Percentiles rank a stretch among this genome's conserved stretches.
phyloP scores from a whole-genome alignment of 2,888 invertebrate species.

The Synergus gifuensis region DNA sequence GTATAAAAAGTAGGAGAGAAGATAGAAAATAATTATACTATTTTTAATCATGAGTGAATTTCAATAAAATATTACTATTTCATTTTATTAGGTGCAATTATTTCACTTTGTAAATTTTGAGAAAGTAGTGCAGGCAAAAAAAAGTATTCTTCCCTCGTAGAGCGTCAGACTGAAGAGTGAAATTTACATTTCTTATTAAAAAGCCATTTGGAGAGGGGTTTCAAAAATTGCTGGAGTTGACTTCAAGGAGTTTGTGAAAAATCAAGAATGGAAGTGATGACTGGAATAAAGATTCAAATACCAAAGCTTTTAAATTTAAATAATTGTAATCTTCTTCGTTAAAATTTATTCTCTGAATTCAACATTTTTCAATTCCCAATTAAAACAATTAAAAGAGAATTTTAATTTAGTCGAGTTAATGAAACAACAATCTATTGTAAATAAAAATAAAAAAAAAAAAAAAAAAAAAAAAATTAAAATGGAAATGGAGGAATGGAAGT shows the following conservation, averaged over 20 bases:
- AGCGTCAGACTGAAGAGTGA: not conserved
- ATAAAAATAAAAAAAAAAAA: no score
- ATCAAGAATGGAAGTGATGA: not conserved
- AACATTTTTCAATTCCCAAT: no score
- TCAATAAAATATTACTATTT: not conserved
- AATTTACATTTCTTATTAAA: not conserved
- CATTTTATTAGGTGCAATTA: not conserved
- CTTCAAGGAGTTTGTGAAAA: not conserved
- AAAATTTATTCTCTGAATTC: not conserved
- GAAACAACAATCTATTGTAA: no score
- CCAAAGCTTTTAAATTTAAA: not conserved
- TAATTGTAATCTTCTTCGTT: not conserved
- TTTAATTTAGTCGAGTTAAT: no score
- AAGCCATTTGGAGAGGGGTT: no score
- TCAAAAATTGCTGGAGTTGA: not conserved
- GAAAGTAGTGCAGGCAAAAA: not conserved
- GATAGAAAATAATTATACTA: not conserved
- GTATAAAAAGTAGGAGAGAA: not conserved
- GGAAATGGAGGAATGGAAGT: conserved; percentile 4
- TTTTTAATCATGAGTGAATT: not conserved
- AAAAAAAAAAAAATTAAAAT: no score
- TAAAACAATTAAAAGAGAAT: no score
- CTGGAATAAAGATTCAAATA: not conserved
- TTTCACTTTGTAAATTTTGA: not conserved
- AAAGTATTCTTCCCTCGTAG: not conserved